A percentile compares a stretch with the other conserved stretches of the same genome.
These are phyloP conservation scores for Synchiropus splendidus DNA, from an alignment of 2,113 vertebrate species.

Conservation along the genomic window DNA sequence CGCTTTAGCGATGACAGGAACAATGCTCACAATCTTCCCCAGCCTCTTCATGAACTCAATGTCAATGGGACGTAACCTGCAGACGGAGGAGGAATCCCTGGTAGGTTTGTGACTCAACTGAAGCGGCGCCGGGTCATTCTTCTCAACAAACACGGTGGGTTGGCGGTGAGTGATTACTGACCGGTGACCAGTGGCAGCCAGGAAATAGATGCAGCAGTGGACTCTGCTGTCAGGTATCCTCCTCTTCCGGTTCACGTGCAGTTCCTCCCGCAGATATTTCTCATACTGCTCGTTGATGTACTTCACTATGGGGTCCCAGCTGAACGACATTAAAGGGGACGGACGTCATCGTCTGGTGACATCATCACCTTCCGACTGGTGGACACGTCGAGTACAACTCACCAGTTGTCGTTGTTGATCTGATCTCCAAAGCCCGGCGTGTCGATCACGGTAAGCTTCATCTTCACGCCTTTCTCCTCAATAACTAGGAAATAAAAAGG, in stretches of 20 bases:
- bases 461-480: slow-evolving; percentile 92
- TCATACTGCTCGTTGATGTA: slow-evolving; percentile 92
- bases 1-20: slow-evolving; percentile 81
- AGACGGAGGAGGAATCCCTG: slow-evolving; percentile 2
- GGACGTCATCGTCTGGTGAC: not conserved
- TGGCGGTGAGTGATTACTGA: slow-evolving; percentile 41
- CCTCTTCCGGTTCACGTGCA: slow-evolving; percentile 82
- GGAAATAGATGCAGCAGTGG: slow-evolving; percentile 89
- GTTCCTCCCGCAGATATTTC: slow-evolving; percentile 83
- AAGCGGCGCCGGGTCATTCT: no score
- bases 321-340: slow-evolving; percentile 29
- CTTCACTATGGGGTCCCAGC: slow-evolving; percentile 89
- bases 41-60: slow-evolving; percentile 82
- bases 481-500: slow-evolving; percentile 69
- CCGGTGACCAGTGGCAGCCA: slow-evolving; percentile 91
- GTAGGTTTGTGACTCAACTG: no score
- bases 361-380: not conserved
- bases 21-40: slow-evolving; percentile 79
- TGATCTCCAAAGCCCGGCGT: slow-evolving; percentile 94
- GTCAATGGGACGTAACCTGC: slow-evolving; percentile 80
- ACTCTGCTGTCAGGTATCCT: slow-evolving; percentile 87
- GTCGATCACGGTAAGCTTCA: slow-evolving; percentile 94
- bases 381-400: slow-evolving; percentile 12
- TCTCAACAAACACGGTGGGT: no score
- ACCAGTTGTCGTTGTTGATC: slow-evolving; percentile 97